Evolutionary conservation across 2,888 invertebrate species (phyloP), one percentile per base, ranked within the genome.

Genomic region (Napeogenes inachia): DNA sequence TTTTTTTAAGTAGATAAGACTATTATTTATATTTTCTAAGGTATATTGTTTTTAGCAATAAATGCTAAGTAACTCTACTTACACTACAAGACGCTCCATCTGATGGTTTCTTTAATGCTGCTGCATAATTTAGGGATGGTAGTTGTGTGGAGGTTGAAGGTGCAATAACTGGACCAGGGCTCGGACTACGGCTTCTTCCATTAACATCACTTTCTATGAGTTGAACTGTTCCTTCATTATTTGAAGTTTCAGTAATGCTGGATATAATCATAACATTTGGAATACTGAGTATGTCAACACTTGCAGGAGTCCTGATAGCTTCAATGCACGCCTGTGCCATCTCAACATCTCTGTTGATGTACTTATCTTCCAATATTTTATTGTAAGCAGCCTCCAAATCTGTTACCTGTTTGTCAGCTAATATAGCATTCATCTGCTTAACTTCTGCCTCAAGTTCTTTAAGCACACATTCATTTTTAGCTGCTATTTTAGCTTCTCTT

Each of bases 401-500:
- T 42, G 76, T 67, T 5, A 80, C 73, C 60, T 89, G 88, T 63
- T 85, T 87, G 30, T 89, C 88, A 61, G 85, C 78, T 47, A 91
- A 72, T 65, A 91, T 89, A 4, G 78, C 70, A 62, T 79, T 84
- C 84, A 91, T 90, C 71, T 88, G 86, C 57, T 83, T 87, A 35
- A 91, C 87, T 77, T 91, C 91, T 55, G 85, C 80, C 69, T 88
- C 88, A 6, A 91, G 73, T 67, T 89, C 89, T 67, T 85, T 79
- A 13, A 91, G 85, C 13, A 77, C 81, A 55, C 70, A 71, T 68
- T 91, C 91, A 75, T 85, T 86, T 71, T 81, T 84, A 2, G 87
- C 85, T 55, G 89, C 89, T 63, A 85, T 73, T 70, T 77, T 80
- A 13, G 89, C 90, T 76, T 91, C 90, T 63, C 78, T 80, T 4